phyloP scores from a whole-genome alignment of 2,113 vertebrate genomes.

The Oncorhynchus masou region DNA sequence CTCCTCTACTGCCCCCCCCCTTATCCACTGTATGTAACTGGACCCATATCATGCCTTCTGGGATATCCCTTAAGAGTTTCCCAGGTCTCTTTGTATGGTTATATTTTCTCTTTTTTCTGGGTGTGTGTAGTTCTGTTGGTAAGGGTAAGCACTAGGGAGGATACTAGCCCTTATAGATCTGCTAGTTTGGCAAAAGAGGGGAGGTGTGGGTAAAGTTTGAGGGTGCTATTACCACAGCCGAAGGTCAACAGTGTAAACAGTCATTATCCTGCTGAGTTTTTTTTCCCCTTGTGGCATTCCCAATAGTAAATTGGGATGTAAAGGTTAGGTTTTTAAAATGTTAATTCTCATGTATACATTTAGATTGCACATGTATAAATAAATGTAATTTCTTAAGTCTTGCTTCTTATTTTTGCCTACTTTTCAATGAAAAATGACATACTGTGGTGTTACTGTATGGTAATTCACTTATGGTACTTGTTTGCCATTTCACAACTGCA shows the following conservation, averaged over 20 bases:
- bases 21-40: conserved; percentile 48
- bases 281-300: conserved; percentile 37
- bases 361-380: conserved; percentile 66
- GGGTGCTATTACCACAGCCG: conserved; percentile 21
- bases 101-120: conserved; percentile 38
- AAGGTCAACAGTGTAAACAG: conserved; percentile 46
- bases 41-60: conserved; percentile 62
- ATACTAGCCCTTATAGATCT: background rate
- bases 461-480: background rate
- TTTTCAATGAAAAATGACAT: background rate
- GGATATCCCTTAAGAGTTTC: conserved; percentile 63
- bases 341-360: conserved; percentile 69
- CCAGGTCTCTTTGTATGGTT: conserved; percentile 45
- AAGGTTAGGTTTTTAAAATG: conserved; percentile 51
- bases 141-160: conserved; percentile 35
- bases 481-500: background rate
- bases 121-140: conserved; percentile 29
- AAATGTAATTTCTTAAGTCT: conserved; percentile 62
- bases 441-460: background rate
- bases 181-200: background rate
- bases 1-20: conserved; percentile 25
- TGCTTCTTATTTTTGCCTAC: conserved; percentile 10
- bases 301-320: conserved; percentile 56
- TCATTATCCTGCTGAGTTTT: conserved; percentile 49
- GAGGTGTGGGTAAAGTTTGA: background rate